Percentiles rank a stretch among this genome's conserved stretches.
These are phyloP conservation scores for Struthio camelus DNA, from an alignment of 2,113 vertebrate genomes.

Conservation along the genomic window DNA sequence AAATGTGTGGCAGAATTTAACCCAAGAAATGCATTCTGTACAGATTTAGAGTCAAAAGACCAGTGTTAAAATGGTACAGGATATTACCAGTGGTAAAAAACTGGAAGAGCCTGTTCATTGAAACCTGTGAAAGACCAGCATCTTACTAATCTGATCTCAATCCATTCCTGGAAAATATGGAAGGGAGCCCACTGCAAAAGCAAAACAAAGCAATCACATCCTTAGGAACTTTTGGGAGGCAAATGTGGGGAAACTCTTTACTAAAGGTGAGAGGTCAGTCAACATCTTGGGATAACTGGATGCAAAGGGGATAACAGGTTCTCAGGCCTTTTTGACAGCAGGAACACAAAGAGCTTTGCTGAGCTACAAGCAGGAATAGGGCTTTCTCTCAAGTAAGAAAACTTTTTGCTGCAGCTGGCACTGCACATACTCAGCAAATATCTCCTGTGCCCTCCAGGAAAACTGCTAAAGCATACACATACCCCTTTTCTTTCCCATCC, in stretches of 20 bases:
- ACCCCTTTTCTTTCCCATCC: not conserved
- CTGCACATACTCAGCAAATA: not conserved
- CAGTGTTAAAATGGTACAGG: not conserved
- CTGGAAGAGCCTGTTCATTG: not conserved
- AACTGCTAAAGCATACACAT: not conserved
- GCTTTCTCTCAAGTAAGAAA: not conserved
- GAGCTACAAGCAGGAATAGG: not conserved
- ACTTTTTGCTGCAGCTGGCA: not conserved
- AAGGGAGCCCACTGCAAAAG: conserved; percentile 22
- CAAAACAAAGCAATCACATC: conserved; percentile 47
- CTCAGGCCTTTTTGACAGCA: not conserved
- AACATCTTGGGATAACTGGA: conserved; percentile 22
- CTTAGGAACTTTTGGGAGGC: conserved; percentile 44
- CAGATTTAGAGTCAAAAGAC: not conserved
- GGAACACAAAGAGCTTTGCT: not conserved
- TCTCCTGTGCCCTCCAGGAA: not conserved
- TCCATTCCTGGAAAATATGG: conserved; percentile 17
- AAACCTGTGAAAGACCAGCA: not conserved
- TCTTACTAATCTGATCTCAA: not conserved
- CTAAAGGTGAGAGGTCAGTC: conserved; percentile 8
- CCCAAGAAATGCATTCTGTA: not conserved
- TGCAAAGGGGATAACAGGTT: not conserved
- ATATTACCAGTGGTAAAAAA: not conserved
- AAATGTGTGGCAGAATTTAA: not conserved
- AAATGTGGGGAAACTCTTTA: conserved; percentile 12